Evolutionary conservation across 1,140 invertebrate species (phyloP), one percentile per base, ranked within the genome.

Genomic region (Drosophila gunungcola): DNA sequence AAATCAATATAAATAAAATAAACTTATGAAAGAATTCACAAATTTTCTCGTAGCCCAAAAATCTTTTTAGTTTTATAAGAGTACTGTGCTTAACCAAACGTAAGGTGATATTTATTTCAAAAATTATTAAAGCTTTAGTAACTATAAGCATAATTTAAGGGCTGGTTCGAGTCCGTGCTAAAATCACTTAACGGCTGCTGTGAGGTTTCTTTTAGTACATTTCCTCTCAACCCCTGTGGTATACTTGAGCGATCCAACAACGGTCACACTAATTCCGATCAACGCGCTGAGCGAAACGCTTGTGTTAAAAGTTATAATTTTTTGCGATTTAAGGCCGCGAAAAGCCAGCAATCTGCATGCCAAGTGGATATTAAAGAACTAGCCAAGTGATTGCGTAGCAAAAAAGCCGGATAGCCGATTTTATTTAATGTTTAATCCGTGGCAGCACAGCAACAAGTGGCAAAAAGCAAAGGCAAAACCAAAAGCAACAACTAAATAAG

Each of bases 381-480:
- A 25, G 9, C 27, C 42, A 34, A 69, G 64, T 53, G 42, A 41
- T 56, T 46, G 42, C n/a, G n/a, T 32, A 32, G 32, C 27, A 16
- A 36, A 54, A 34, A 21, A 54, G 16, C 13, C 42, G 4, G 53
- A 58, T 4, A 69, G 12, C 42, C 12, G 51, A 43, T 12, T 48
- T 27, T 34, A 38, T 56, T 70, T 48, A 43, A 42, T 70, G 64
- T 70, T 21, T 70, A 27, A 70, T 27, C 45, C 29, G 29, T 11
- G 65, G 64, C 21, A 6, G 16, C n/a, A 16, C 9, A 70, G 68
- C 68, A 72, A 72, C 68, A 72, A 70, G 68, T 72, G 68, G 65
- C 65, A 34, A 29, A 57, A 70, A 53, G 38, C 16, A 57, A 70
- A 53, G 38, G 29, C 21, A 41, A 64, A 57, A 39, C 2, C 27